These are phyloP conservation scores for Motacilla tschutschensis DNA, from an alignment of 2,113 vertebrate species.

Conservation along the genomic window DNA sequence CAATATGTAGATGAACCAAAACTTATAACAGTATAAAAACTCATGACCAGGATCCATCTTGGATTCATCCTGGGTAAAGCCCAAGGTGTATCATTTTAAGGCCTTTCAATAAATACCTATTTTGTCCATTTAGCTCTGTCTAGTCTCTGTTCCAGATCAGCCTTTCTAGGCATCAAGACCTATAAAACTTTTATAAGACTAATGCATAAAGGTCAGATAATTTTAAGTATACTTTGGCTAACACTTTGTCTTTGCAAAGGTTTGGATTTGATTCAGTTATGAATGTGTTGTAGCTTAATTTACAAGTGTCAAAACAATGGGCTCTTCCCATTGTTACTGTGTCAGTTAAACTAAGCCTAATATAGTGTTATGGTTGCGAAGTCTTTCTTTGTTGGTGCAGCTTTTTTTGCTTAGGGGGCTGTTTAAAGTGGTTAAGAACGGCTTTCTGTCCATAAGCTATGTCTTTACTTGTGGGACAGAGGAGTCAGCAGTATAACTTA, in stretches of 20 bases:
- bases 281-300: conserved; percentile 1
- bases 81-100: neutral
- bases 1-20: neutral
- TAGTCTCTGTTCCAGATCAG: neutral
- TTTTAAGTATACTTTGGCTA: neutral
- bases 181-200: neutral
- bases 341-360: neutral
- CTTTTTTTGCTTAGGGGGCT: neutral
- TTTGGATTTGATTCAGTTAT: neutral
- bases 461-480: neutral
- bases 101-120: neutral
- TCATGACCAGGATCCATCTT: neutral
- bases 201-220: neutral
- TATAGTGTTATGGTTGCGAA: neutral
- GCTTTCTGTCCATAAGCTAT: neutral
- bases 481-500: neutral
- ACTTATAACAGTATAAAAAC: neutral
- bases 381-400: neutral
- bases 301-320: neutral
- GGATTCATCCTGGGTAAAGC: neutral
- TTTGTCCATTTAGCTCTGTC: neutral
- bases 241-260: neutral
- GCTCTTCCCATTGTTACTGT: neutral
- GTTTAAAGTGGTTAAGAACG: neutral
- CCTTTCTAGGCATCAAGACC: neutral